These are phyloP conservation scores for Rhipidura dahli DNA, from an alignment of 2,113 vertebrate species.

Conservation along the genomic window DNA sequence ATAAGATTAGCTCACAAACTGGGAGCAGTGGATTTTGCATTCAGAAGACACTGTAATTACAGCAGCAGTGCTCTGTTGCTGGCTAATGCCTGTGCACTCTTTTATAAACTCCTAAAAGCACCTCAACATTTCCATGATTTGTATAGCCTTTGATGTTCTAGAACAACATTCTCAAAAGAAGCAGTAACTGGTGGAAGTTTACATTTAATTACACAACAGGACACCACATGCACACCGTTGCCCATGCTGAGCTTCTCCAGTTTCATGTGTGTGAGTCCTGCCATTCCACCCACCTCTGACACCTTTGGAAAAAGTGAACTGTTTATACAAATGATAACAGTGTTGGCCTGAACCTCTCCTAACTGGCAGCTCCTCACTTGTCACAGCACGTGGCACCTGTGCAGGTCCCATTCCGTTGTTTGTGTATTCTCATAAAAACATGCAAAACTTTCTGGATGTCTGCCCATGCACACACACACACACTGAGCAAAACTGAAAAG, in stretches of 20 bases:
- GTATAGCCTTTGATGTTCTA: not conserved
- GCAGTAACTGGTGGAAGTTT: not conserved
- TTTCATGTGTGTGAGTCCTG: not conserved
- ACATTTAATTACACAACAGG: not conserved
- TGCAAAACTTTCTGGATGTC: not conserved
- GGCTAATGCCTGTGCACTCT: not conserved
- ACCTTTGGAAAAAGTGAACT: not conserved
- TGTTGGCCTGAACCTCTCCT: not conserved
- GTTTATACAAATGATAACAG: not conserved
- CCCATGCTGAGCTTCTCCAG: not conserved
- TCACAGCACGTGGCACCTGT: not conserved
- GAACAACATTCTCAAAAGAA: not conserved
- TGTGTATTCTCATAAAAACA: not conserved
- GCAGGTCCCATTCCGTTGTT: not conserved
- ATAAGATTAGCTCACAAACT: not conserved
- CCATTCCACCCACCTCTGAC: not conserved
- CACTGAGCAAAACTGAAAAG: not conserved
- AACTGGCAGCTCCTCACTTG: not conserved
- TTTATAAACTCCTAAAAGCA: not conserved
- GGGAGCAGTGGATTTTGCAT: not conserved
- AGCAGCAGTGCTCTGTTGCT: not conserved
- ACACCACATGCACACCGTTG: rapidly evolving
- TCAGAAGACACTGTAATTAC: not conserved
- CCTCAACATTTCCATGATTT: not conserved
- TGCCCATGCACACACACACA: rapidly evolving